Conservation (phyloP, 1,140 invertebrate species). For the Trialeurodes vaporariorum region DNA sequence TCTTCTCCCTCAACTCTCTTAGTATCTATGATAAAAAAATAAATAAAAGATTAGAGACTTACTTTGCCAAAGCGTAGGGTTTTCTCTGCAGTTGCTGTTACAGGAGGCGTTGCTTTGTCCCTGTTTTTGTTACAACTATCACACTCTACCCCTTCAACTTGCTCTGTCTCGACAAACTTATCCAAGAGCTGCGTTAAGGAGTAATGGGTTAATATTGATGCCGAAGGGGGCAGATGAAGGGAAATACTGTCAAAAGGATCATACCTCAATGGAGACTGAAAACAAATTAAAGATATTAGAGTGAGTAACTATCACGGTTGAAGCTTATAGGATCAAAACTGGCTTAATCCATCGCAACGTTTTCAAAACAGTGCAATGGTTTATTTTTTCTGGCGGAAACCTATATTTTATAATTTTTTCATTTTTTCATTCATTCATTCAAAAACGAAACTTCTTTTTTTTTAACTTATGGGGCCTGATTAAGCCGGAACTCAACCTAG, state of each 20-base stretch:
- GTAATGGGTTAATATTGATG: conserved; percentile 36
- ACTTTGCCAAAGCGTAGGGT: conserved; percentile 80
- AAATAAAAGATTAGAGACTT: conserved; percentile 22
- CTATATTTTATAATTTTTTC: too few relatives aligned
- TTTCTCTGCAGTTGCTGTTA: conserved; percentile 53
- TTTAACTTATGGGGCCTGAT: too few relatives aligned
- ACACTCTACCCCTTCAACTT: conserved; percentile 72
- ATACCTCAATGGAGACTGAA: conserved; percentile 66
- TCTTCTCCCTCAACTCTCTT: too few relatives aligned
- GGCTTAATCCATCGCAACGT: too few relatives aligned
- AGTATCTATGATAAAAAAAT: too few relatives aligned
- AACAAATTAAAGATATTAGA: conserved; percentile 24
- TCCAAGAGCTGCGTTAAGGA: conserved; percentile 56
- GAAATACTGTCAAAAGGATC: conserved; percentile 84
- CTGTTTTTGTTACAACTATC: conserved; percentile 52
- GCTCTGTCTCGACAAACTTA: conserved; percentile 70
- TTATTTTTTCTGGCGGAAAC: too few relatives aligned
- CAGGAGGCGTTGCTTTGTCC: conserved; percentile 32
- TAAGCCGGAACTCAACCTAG: too few relatives aligned
- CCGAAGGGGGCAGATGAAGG: conserved; percentile 50
- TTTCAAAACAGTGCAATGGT: too few relatives aligned
- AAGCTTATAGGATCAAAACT: too few relatives aligned
- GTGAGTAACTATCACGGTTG: too few relatives aligned
- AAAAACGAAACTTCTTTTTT: too few relatives aligned
- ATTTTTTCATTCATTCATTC: too few relatives aligned